Evolutionary conservation across 2,888 invertebrate species (phyloP).

Genomic region (Iselma pallidipennis): DNA sequence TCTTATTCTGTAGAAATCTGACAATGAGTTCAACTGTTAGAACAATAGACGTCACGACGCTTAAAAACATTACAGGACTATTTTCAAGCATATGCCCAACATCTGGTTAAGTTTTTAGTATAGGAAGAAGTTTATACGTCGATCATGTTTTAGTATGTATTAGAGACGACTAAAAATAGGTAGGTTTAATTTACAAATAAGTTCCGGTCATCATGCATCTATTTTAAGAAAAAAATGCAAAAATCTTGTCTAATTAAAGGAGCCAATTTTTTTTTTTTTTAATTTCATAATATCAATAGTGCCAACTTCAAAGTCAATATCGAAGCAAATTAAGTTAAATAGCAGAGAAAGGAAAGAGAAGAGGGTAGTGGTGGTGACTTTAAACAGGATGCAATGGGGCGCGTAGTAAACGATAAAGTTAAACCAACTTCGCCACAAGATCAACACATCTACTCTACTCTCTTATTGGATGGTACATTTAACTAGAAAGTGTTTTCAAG

Average conservation of each 20-base stretch:
- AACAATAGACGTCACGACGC: not conserved
- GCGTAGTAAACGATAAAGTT: not conserved
- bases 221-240: not conserved
- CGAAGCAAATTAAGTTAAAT: not conserved
- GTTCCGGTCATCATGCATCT: not conserved
- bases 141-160: not conserved
- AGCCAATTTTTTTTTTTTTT: too few species aligned
- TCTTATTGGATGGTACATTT: not conserved
- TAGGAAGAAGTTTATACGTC: not conserved
- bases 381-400: not conserved
- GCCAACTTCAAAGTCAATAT: not conserved
- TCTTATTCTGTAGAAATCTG: not conserved
- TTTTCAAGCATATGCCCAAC: not conserved
- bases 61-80: not conserved
- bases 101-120: constrained; percentile 1
- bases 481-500: not conserved
- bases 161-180: not conserved
- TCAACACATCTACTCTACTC: not conserved
- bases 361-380: not conserved
- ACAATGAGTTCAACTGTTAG: not conserved
- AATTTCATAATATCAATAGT: not conserved
- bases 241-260: too few species aligned
- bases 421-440: not conserved
- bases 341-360: not conserved
- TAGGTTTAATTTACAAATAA: not conserved